Evolutionary conservation across 2,113 vertebrate species (phyloP), one percentile per base, ranked within the genome.

Genomic region (crab-eating macaque (Macaca fascicularis)): DNA sequence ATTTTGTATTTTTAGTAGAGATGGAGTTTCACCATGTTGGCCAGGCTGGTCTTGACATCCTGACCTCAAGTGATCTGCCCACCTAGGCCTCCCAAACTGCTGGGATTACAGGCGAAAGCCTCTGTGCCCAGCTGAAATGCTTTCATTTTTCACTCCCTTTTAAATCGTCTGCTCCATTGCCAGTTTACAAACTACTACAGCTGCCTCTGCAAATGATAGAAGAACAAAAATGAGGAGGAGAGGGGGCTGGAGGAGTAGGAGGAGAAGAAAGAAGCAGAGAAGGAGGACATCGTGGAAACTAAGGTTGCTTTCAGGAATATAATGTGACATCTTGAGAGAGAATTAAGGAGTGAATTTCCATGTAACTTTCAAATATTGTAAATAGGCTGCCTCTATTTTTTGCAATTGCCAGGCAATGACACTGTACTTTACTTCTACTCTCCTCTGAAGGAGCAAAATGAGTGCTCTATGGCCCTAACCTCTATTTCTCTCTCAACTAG

Each of bases 341-440:
- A 95, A 86, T 0, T 11, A 19, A 22, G n/a, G n/a, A n/a, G 22
- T 3, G 45, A n/a, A 30, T 95, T 86, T 94, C 40, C 43, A 35
- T 4, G 0, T 23, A 95, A 25, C 72, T 96, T 97, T 97, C 81
- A 75, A 79, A 69, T 90, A 69, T 95, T 92, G 79, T 86, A 19
- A 61, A 72, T 75, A 30, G 85, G 86, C 85, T 83, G 70, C 93
- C 83, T 97, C 78, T 61, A 59, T 96, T 92, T 82, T 95, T 95
- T 85, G 27, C 95, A 91, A 59, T 89, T 90, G 74, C 92, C 52
- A 35, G n/a, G 50, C 32, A 55, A 57, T 59, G 70, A 83, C 79
- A 38, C 23, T 94, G 0, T 43, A 92, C 92, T 93, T 75, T 45
- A 93, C 93, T 93, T 83, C 72, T 72, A 5, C 25, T 96, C 13